Percentiles rank a stretch among this genome's conserved stretches.
These are phyloP conservation scores for Orestias chungarensis DNA, from an alignment of 2,797 vertebrate genomes.

Conservation along the genomic window DNA sequence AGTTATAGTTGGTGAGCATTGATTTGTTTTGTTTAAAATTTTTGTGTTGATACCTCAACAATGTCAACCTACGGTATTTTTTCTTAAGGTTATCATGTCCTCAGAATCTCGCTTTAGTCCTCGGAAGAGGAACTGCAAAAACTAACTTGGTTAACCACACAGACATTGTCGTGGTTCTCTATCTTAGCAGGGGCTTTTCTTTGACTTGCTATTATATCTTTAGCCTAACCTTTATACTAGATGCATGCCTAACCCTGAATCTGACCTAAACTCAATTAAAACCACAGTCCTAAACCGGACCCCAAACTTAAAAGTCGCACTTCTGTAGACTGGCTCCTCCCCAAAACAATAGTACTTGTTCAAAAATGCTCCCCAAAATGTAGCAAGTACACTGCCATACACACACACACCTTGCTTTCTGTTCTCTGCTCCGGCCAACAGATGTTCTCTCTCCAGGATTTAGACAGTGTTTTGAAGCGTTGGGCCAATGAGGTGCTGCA, in stretches of 20 bases:
- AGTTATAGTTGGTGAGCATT: neutral
- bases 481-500: constrained; percentile 60
- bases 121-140: neutral
- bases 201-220: too few relatives aligned
- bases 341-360: too few relatives aligned
- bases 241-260: too few relatives aligned
- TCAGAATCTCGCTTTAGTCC: neutral
- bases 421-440: constrained; percentile 63
- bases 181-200: too few relatives aligned
- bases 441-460: constrained; percentile 76
- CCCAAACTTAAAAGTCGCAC: too few relatives aligned
- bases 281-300: too few relatives aligned
- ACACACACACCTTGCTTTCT: constrained; percentile 27
- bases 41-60: neutral
- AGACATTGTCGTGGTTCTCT: too few relatives aligned
- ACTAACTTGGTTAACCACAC: constrained; percentile 31
- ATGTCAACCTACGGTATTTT: neutral
- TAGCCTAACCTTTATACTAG: too few relatives aligned
- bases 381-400: too few relatives aligned
- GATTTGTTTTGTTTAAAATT: neutral
- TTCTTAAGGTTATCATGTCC: neutral
- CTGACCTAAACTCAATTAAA: too few relatives aligned
- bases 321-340: too few relatives aligned
- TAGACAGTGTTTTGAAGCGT: constrained; percentile 66
- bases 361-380: too few relatives aligned